These are phyloP conservation scores for Anseranas semipalmata DNA, from an alignment of 2,113 vertebrate species.

Conservation along the genomic window DNA sequence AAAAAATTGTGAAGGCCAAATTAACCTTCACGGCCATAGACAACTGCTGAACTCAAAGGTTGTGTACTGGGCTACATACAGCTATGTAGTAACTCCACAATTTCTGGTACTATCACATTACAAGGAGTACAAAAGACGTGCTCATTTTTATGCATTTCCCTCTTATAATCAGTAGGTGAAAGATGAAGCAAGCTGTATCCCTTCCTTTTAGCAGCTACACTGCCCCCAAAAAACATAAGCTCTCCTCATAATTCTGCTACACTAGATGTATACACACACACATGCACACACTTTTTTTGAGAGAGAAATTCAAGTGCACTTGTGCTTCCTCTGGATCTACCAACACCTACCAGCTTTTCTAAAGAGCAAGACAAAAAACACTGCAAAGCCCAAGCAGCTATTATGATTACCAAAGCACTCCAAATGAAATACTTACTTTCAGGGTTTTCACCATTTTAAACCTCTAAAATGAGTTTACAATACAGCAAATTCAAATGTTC, in stretches of 20 bases:
- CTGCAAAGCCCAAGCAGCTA: neutral
- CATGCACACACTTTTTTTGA: too few species aligned
- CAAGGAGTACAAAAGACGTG: neutral
- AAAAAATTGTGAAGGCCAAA: neutral
- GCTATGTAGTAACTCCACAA: neutral
- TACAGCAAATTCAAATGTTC: neutral
- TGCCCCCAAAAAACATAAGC: accelerated
- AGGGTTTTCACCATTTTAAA: neutral
- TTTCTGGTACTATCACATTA: neutral
- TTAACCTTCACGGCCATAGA: neutral
- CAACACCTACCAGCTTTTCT: neutral
- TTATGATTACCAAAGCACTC: too few species aligned
- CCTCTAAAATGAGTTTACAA: neutral
- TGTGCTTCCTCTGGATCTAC: neutral
- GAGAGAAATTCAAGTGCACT: neutral
- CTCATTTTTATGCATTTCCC: neutral
- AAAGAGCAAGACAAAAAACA: neutral
- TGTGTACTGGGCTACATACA: neutral
- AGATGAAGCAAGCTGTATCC: neutral
- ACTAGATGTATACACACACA: neutral
- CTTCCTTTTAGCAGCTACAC: neutral
- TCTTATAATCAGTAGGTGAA: neutral
- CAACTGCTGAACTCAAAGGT: neutral
- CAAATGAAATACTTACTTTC: neutral
- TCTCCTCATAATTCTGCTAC: neutral